Evolutionary conservation across 2,888 invertebrate species (phyloP), one percentile per base, ranked within the genome.

Genomic region (Spilosoma lubricipeda): DNA sequence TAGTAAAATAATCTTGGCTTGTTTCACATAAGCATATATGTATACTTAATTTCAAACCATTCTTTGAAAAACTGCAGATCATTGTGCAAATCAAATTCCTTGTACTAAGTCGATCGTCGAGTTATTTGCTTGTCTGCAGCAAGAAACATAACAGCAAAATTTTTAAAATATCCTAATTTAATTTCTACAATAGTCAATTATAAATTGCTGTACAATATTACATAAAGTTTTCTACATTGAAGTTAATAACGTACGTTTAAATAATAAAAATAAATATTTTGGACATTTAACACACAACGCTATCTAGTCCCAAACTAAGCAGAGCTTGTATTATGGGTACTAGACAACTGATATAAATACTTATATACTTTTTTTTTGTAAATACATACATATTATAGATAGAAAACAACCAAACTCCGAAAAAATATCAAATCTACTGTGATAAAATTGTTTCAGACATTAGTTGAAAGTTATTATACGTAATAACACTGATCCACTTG

Each of bases 401-500:
- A n/a, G n/a, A n/a, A n/a, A n/a, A n/a, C n/a, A n/a, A n/a, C n/a
- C n/a, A n/a, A n/a, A n/a, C n/a, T n/a, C n/a, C n/a, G n/a, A n/a
- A 67, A 42, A 42, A 67, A 59, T 39, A 56, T 56, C 39, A 36
- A 67, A 67, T 64, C 67, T 67, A 72, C 63, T 67, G 70, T 71
- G 67, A 63, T 74, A 71, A 67, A 67, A 27, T 65, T 66, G 18
- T 69, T 72, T 71, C 69, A 72, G 45, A 68, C 59, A 70, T 72
- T 67, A 56, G 27, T 67, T 67, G 70, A 69, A 64, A 69, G 69
- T 64, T 76, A 59, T 70, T 59, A 74, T 75, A 73, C 71, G 70
- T 80, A 76, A 78, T 71, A 59, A 76, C 68, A 78, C 70, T 72
- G 78, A 74, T 69, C 77, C 74, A 77, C 52, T 66, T 39, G 74